Percentiles rank a stretch among this genome's conserved stretches.
Conservation (phyloP, 2,113 vertebrate genomes). For the Neofelis nebulosa region DNA sequence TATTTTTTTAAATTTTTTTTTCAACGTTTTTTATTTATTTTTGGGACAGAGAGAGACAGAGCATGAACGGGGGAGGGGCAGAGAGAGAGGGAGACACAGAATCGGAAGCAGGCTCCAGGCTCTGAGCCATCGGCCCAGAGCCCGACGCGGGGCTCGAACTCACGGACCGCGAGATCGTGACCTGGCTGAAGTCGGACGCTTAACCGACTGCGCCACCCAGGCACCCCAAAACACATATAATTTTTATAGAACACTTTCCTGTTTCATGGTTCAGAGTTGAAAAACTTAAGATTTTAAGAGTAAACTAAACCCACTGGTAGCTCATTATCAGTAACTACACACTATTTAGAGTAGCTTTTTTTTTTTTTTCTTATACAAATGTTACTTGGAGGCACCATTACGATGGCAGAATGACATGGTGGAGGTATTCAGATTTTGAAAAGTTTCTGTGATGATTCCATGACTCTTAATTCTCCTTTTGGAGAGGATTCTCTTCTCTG, state of each 20-base stretch:
- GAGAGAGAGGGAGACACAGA: too few species aligned
- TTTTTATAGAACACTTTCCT: background rate
- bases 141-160: too few species aligned
- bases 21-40: too few species aligned
- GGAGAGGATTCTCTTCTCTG: background rate
- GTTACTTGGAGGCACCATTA: background rate
- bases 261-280: background rate
- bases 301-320: background rate
- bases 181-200: too few species aligned
- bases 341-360: background rate
- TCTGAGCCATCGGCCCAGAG: too few species aligned
- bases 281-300: background rate
- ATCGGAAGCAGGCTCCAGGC: too few species aligned
- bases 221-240: background rate
- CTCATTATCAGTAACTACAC: background rate
- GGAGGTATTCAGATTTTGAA: background rate
- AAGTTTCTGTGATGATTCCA: background rate
- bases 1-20: too few species aligned
- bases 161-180: too few species aligned
- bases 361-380: background rate
- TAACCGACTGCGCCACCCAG: too few species aligned
- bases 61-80: too few species aligned
- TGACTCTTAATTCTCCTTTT: background rate
- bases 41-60: too few species aligned
- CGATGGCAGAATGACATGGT: background rate